A percentile compares a stretch with the other conserved stretches of the same genome.
These are phyloP conservation scores for Macrobrachium rosenbergii DNA, from an alignment of 1,140 invertebrate species.

Conservation along the genomic window DNA sequence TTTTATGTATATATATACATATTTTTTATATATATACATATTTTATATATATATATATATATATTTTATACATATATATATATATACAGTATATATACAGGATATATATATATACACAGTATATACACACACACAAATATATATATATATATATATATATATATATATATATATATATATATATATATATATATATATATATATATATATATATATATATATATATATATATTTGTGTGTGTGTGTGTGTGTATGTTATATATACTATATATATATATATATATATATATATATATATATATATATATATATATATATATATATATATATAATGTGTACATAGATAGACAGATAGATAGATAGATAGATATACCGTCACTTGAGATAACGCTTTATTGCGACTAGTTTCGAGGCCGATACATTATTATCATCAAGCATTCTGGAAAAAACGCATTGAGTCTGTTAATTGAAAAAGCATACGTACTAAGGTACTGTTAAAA, in stretches of 20 bases:
- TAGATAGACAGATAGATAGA: too few species aligned
- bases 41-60: neutral
- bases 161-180: slow-evolving; percentile 21
- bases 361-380: neutral
- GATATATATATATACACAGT: neutral
- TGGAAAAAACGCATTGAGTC: too few species aligned
- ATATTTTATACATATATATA: neutral
- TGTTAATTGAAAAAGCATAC: too few species aligned
- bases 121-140: slow-evolving; percentile 12
- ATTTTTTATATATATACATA: too few species aligned
- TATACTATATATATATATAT: neutral
- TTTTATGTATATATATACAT: neutral
- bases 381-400: too few species aligned
- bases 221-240: slow-evolving; percentile 1
- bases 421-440: too few species aligned
- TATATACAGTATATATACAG: neutral
- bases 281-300: neutral
- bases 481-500: too few species aligned
- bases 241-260: too few species aligned
- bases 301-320: neutral
- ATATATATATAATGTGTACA: neutral
- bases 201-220: slow-evolving; percentile 18
- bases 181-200: slow-evolving; percentile 8
- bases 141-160: slow-evolving; percentile 21
- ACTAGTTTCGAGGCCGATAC: too few species aligned